A percentile compares a stretch with the other conserved stretches of the same genome.
These are phyloP conservation scores for Listronotus bonariensis DNA, from an alignment of 1,140 invertebrate genomes.

Conservation along the genomic window DNA sequence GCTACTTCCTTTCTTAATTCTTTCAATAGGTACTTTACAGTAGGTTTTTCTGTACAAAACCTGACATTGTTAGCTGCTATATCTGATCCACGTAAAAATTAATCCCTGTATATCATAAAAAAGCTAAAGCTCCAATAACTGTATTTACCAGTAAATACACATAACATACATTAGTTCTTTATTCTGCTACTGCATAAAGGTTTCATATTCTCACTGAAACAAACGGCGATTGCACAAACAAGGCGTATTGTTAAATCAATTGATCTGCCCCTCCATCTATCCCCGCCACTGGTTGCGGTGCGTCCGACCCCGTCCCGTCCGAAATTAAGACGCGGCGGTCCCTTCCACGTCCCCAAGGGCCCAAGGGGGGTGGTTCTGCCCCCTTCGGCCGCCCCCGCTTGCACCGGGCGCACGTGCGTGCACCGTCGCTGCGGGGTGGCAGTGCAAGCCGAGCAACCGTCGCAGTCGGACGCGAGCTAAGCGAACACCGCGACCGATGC, in stretches of 20 bases:
- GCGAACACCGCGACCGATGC: constrained; percentile 22
- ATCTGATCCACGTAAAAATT: too few species aligned
- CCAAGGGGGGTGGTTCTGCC: constrained; percentile 1
- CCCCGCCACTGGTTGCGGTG: constrained; percentile 7
- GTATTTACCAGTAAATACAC: too few species aligned
- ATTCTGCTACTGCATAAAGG: too few species aligned
- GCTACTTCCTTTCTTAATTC: too few species aligned
- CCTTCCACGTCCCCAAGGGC: constrained; percentile 21
- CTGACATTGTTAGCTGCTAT: too few species aligned
- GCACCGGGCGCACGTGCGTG: constrained; percentile 35
- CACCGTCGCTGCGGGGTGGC: constrained; percentile 19
- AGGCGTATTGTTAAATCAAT: constrained; percentile 7
- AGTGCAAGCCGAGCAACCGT: constrained; percentile 31
- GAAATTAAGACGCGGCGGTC: constrained; percentile 37
- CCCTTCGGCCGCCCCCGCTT: constrained; percentile 15
- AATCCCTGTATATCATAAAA: too few species aligned
- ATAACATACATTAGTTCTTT: too few species aligned
- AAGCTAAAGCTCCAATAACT: too few species aligned
- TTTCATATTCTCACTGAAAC: background rate
- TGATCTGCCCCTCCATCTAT: background rate
- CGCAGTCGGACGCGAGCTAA: constrained; percentile 21
- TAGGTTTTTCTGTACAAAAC: too few species aligned
- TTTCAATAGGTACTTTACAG: too few species aligned
- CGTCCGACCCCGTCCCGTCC: constrained; percentile 26
- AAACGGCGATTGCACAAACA: constrained; percentile 4